phyloP scores from a whole-genome alignment of 2,113 vertebrate genomes.

The Pseudopipra pipra region DNA sequence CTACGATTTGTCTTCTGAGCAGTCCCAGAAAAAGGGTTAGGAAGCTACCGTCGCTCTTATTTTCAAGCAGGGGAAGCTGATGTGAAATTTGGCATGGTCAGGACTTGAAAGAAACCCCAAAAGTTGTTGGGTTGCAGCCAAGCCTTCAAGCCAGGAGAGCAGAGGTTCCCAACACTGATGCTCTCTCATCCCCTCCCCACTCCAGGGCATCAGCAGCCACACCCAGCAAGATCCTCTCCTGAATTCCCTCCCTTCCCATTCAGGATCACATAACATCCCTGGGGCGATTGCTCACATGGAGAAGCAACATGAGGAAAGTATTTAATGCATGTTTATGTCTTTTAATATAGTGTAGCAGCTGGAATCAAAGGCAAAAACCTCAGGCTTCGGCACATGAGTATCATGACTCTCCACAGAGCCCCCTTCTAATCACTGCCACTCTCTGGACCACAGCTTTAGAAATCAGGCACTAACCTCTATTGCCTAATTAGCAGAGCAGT shows the following conservation, averaged over 20 bases:
- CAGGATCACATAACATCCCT: neutral
- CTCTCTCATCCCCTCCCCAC: neutral
- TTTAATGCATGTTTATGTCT: conserved; percentile 48
- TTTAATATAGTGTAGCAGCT: conserved; percentile 47
- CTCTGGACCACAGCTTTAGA: conserved; percentile 20
- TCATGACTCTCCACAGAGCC: neutral
- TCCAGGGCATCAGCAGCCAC: neutral
- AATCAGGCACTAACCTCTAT: neutral
- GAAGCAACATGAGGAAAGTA: conserved; percentile 42
- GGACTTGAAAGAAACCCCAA: neutral
- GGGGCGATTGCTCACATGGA: neutral
- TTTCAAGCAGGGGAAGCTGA: neutral
- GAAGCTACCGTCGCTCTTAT: neutral
- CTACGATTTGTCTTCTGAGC: neutral
- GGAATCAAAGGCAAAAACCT: conserved; percentile 6
- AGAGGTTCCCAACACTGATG: neutral
- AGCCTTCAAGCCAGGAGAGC: neutral
- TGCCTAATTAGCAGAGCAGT: conserved; percentile 47
- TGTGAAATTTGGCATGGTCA: neutral
- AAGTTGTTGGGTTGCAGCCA: neutral
- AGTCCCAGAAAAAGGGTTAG: neutral
- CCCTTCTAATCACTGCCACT: neutral
- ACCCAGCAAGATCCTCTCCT: neutral
- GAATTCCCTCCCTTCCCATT: neutral
- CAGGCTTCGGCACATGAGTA: neutral